A percentile compares a stretch with the other conserved stretches of the same genome.
Conservation (phyloP, 2,113 vertebrate species). For the Thymallus thymallus region DNA sequence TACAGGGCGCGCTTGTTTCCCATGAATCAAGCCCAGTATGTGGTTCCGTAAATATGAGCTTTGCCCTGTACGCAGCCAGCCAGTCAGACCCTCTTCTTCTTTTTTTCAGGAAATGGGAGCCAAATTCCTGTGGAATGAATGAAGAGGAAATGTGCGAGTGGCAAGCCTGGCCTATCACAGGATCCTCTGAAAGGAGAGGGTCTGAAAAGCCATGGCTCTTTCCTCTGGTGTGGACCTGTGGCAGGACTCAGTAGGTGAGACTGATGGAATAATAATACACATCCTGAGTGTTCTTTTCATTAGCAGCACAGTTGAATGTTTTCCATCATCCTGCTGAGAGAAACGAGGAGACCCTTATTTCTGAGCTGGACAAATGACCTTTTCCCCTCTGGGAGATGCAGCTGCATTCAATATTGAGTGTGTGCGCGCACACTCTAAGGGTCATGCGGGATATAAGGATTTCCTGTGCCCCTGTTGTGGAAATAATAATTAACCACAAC, state of each 20-base stretch:
- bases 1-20: conserved; percentile 78
- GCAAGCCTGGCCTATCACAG: conserved; percentile 69
- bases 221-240: conserved; percentile 79
- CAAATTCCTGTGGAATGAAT: conserved; percentile 90
- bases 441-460: conserved; percentile 68
- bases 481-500: conserved; percentile 91
- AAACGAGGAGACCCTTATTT: conserved; percentile 89
- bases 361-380: conserved; percentile 83
- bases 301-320: conserved; percentile 92
- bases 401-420: conserved; percentile 81
- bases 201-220: conserved; percentile 79
- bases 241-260: conserved; percentile 97
- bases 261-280: conserved; percentile 99
- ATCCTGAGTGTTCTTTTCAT: conserved; percentile 99
- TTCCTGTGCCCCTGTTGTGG: conserved; percentile 89
- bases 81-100: conserved; percentile 56
- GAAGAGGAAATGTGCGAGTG: conserved; percentile 92
- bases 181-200: conserved; percentile 64
- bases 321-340: conserved; percentile 96
- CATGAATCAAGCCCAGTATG: conserved; percentile 77
- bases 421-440: conserved; percentile 12
- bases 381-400: conserved; percentile 82
- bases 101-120: conserved; percentile 86
- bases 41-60: conserved; percentile 80
- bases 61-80: conserved; percentile 67